Conservation (phyloP, 2,888 invertebrate species). For the Smittia aterrima region DNA sequence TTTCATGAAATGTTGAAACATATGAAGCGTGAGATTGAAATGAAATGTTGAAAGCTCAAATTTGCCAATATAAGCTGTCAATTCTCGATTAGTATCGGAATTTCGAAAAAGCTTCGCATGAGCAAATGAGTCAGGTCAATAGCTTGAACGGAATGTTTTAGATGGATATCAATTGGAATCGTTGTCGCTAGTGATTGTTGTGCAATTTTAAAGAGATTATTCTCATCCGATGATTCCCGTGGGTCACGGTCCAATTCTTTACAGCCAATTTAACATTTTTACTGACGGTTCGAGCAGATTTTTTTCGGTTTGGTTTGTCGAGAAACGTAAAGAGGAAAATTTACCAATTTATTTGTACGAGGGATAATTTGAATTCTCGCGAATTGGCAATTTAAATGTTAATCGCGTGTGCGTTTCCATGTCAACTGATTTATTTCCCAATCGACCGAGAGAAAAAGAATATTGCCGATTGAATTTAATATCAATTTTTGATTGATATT, state of each 20-base stretch:
- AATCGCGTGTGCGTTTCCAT: constrained; percentile 17
- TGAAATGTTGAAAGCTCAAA: not conserved
- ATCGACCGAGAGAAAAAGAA: not conserved
- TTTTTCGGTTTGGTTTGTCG: too few species aligned
- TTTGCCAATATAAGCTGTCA: too few species aligned
- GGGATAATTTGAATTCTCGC: not conserved
- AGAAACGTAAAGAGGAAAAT: not conserved
- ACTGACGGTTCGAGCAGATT: not conserved
- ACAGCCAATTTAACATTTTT: constrained; percentile 15
- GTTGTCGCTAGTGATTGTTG: not conserved
- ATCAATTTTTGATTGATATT: not conserved
- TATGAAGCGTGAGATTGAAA: not conserved
- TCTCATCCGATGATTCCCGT: not conserved
- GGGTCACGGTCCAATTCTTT: not conserved
- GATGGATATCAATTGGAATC: not conserved
- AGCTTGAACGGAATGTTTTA: not conserved
- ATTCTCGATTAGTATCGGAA: too few species aligned
- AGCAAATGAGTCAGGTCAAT: not conserved
- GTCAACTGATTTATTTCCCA: not conserved
- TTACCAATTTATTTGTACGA: not conserved
- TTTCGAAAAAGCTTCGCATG: too few species aligned
- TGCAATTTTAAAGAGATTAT: not conserved
- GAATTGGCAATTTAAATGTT: constrained; percentile 32
- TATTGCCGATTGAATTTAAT: not conserved
- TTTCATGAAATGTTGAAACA: not conserved